phyloP scores from a whole-genome alignment of 92 coral and sea anemone species.

The Phymanthus crucifer region DNA sequence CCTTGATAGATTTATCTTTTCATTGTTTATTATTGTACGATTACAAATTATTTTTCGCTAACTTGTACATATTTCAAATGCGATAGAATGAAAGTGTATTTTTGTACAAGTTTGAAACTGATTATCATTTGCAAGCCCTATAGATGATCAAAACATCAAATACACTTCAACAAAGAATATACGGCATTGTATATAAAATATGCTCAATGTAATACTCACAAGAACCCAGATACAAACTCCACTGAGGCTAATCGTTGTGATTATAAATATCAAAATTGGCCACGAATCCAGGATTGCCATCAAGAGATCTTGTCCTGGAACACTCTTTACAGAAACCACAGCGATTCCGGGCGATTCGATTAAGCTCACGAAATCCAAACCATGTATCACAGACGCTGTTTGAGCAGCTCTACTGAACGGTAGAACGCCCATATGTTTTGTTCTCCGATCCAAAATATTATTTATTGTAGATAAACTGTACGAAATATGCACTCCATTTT shows the following conservation, averaged over 20 bases:
- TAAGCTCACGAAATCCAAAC: conserved; percentile 70
- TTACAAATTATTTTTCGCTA: too few species aligned
- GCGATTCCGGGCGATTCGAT: conserved; percentile 87
- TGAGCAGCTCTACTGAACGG: conserved; percentile 72
- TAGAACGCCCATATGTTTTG: conserved; percentile 26
- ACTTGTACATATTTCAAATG: too few species aligned
- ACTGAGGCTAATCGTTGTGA: conserved; percentile 71
- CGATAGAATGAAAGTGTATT: too few species aligned
- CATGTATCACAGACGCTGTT: conserved; percentile 31
- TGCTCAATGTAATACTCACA: conserved; percentile 49
- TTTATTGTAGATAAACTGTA: not conserved
- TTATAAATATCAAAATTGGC: conserved; percentile 91
- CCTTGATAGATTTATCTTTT: too few species aligned
- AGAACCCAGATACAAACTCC: conserved; percentile 83
- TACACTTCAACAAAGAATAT: not conserved
- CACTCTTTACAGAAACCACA: conserved; percentile 56
- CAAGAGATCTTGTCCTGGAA: conserved; percentile 80
- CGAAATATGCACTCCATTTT: conserved; percentile 28
- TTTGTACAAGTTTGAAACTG: too few species aligned
- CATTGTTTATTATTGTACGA: too few species aligned
- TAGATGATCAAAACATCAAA: not conserved
- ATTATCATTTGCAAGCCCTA: too few species aligned
- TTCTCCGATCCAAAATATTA: not conserved
- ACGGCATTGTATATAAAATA: not conserved
- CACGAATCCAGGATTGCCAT: conserved; percentile 86